Evolutionary conservation across 2,113 vertebrate species (phyloP).

Genomic region (Cinclus mexicanus): DNA sequence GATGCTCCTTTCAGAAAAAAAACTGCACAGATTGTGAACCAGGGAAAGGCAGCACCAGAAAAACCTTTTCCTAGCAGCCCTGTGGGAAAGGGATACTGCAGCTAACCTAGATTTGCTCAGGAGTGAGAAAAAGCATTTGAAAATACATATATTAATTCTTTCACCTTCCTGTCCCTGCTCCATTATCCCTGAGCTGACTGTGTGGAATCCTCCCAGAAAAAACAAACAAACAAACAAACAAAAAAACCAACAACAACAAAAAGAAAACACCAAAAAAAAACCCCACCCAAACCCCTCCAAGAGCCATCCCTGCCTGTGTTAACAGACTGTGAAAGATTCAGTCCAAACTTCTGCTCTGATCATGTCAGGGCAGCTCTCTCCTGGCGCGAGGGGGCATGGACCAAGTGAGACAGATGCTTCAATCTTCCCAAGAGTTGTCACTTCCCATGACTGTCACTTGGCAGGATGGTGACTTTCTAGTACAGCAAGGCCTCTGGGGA

Average conservation of each 20-base stretch:
- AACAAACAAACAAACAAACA: too few species aligned
- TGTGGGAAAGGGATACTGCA: background rate
- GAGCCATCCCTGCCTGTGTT: conserved; percentile 20
- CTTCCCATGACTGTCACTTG: conserved; percentile 52
- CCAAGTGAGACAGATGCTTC: conserved; percentile 50
- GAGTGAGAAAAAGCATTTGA: background rate
- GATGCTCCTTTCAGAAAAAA: background rate
- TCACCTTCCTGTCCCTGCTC: background rate
- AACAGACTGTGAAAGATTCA: conserved; percentile 75
- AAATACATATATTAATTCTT: background rate
- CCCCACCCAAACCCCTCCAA: background rate
- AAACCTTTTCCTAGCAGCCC: background rate
- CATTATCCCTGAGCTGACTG: background rate
- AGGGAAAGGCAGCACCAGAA: background rate
- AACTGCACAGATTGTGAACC: background rate
- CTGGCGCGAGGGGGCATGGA: background rate
- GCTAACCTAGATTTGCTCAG: conserved; percentile 16
- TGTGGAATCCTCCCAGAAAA: background rate
- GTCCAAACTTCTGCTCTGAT: conserved; percentile 69
- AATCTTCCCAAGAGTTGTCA: conserved; percentile 37
- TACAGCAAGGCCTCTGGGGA: conserved; percentile 36
- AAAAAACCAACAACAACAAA: too few species aligned
- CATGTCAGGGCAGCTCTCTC: conserved; percentile 30
- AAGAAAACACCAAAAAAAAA: too few species aligned
- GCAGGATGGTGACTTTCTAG: conserved; percentile 16